Percentiles rank a stretch among this genome's conserved stretches.
These are phyloP conservation scores for Furnarius figulus DNA, from an alignment of 2,113 vertebrate species.

Conservation along the genomic window DNA sequence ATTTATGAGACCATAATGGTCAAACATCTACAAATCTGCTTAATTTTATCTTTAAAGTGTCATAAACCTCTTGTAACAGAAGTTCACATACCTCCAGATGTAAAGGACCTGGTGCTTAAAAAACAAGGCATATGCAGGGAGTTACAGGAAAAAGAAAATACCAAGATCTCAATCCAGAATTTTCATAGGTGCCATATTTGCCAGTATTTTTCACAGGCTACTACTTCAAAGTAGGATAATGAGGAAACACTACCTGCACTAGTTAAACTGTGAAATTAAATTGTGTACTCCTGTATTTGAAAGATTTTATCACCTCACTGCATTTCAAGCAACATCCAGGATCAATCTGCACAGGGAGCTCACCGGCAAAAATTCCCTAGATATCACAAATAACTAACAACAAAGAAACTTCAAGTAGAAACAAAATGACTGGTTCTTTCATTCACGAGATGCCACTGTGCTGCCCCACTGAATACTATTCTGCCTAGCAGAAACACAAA, in stretches of 20 bases:
- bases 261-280: background rate
- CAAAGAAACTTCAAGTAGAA: background rate
- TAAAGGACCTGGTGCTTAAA: background rate
- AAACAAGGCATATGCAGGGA: background rate
- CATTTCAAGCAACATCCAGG: background rate
- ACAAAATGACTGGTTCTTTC: background rate
- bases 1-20: background rate
- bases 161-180: background rate
- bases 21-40: background rate
- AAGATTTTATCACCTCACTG: background rate
- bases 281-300: background rate
- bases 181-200: background rate
- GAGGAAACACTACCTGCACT: background rate
- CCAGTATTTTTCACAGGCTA: background rate
- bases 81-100: background rate
- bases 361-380: background rate
- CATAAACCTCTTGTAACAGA: background rate
- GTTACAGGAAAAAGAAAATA: background rate
- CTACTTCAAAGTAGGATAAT: background rate
- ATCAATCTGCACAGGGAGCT: background rate
- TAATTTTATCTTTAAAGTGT: background rate
- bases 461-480: background rate
- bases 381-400: background rate
- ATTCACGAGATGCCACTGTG: background rate
- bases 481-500: background rate